phyloP scores from a whole-genome alignment of 2,113 vertebrate genomes.

The Scophthalmus maximus region DNA sequence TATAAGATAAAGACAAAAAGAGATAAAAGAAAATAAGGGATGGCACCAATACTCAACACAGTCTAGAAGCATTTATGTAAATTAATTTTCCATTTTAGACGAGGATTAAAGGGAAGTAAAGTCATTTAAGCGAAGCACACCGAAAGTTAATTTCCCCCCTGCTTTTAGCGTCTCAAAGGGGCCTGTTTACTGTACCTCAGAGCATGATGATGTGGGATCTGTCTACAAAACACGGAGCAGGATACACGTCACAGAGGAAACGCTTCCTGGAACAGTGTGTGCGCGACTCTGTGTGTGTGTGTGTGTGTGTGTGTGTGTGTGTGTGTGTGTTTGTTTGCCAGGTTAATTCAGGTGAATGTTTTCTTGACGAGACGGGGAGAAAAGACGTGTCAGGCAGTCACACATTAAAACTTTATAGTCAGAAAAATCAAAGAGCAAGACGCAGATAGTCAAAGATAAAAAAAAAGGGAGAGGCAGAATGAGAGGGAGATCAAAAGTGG shows the following conservation, averaged over 20 bases:
- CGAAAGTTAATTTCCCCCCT: background rate
- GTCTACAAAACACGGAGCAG: constrained; percentile 43
- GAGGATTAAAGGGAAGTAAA: no score
- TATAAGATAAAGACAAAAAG: no score
- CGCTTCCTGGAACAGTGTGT: constrained; percentile 64
- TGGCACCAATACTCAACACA: background rate
- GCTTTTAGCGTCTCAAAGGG: background rate
- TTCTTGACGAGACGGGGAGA: background rate
- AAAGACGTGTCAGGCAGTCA: background rate
- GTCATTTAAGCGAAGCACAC: no score
- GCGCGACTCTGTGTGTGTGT: background rate
- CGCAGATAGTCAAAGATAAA: background rate
- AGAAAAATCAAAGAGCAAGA: background rate
- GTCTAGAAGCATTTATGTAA: no score
- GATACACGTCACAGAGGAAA: constrained; percentile 68
- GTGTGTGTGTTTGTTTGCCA: background rate
- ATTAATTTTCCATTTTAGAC: no score
- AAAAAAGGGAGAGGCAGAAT: no score
- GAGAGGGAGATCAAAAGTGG: background rate
- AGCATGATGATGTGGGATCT: background rate
- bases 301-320: background rate
- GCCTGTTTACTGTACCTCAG: background rate
- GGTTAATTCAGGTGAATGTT: constrained; percentile 17
- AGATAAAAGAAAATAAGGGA: background rate
- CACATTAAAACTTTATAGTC: background rate